Conservation (phyloP, 2,797 vertebrate genomes). For the Pipistrellus nathusii region DNA sequence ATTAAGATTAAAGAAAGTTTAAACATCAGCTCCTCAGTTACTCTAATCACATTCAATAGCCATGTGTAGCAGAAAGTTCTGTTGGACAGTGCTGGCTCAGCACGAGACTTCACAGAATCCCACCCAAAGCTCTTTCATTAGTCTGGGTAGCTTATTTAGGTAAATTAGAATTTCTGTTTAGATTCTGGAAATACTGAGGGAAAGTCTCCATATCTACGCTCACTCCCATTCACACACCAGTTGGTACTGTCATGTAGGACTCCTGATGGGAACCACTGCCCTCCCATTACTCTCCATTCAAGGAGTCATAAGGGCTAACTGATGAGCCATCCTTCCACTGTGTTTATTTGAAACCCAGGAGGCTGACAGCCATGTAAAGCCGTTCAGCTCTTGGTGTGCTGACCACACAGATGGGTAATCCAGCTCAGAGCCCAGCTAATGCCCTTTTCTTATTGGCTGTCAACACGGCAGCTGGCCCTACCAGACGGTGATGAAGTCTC, state of each 20-base stretch:
- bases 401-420: background rate
- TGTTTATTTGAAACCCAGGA: background rate
- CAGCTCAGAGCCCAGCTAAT: background rate
- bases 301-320: background rate
- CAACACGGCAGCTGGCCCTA: slow-evolving; percentile 83
- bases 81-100: background rate
- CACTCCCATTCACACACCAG: background rate
- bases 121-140: background rate
- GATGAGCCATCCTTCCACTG: background rate
- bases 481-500: slow-evolving; percentile 98
- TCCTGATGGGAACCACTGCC: background rate
- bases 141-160: background rate
- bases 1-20: background rate
- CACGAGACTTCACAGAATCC: background rate
- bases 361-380: background rate
- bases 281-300: background rate
- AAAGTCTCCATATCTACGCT: accelerated
- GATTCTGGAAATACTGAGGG: background rate
- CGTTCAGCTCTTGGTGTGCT: background rate
- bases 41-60: background rate
- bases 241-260: background rate
- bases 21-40: background rate
- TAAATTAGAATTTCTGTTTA: background rate
- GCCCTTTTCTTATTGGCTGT: background rate
- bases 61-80: background rate